phyloP scores from a whole-genome alignment of 2,797 vertebrate genomes.

The Eulemur coronatus region DNA sequence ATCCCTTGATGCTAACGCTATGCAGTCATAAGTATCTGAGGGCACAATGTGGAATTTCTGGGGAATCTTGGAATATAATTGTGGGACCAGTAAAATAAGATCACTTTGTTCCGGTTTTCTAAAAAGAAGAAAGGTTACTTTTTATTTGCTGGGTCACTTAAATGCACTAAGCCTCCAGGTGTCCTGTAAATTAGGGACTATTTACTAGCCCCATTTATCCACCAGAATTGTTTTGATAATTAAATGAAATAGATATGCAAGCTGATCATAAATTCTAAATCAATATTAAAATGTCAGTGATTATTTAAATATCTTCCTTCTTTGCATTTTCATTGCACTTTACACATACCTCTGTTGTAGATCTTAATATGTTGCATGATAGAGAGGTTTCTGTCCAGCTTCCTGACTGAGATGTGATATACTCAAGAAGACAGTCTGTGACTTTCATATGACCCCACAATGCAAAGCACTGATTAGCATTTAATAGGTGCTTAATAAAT shows the following conservation, averaged over 20 bases:
- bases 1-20: not conserved
- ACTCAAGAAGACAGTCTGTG: not conserved
- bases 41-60: not conserved
- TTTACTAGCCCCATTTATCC: not conserved
- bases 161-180: not conserved
- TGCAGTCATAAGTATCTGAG: not conserved
- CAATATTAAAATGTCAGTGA: not conserved
- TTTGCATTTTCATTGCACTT: not conserved
- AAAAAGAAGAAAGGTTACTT: not conserved
- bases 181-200: not conserved
- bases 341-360: not conserved
- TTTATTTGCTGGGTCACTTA: not conserved
- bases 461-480: not conserved
- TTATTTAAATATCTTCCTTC: not conserved
- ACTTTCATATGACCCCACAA: not conserved
- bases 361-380: not conserved
- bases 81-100: not conserved
- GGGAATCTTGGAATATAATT: not conserved
- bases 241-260: not conserved
- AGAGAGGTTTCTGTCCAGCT: not conserved
- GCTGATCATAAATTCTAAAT: not conserved
- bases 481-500: not conserved
- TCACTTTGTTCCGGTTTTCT: not conserved
- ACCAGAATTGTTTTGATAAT: slow-evolving; percentile 27
- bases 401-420: not conserved